Base-by-base conservation (phyloP, 2,888 invertebrate genomes). In the Crossocerus cetratus region DNA sequence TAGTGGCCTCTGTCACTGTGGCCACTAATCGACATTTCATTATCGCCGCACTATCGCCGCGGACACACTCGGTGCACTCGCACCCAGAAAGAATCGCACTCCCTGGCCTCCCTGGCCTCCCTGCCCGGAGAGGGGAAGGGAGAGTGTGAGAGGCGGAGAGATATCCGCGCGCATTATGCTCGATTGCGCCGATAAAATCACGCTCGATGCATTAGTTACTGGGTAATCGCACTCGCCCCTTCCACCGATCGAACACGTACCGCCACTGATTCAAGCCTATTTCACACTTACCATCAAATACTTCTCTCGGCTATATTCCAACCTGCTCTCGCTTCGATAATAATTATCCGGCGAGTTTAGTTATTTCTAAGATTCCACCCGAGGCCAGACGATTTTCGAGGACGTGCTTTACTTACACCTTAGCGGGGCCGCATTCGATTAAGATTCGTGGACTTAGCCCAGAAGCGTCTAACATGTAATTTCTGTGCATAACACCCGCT, bases 141-240 rank as follows among this genome's bases (percentile, higher is more conserved):
- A 32, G 32, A 32, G 32, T 8, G 32, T 0, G 32, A 32, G 32
- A 32, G 23, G 8, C 4, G 2, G 23, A 32, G 32, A 32, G 32
- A 76, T 63, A 77, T 77, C 69, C 65, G 67, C 59, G 62, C 53
- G 64, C 60, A 73, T 77, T 71, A 77, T 65, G 74, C 45, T 55
- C 77, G 77, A 77, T 77, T 77, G 77, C 74, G 63, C 58, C 61
- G 77, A 77, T 77, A 77, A 77, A 74, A 77, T 77, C 77, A 68
- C 55, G 53, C 42, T 21, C 70, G 70, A 74, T 68, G 65, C 77
- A 74, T 77, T 74, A 77, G 70, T 60, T 53, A 53, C 21, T 44
- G 22, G 64, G 53, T 72, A 69, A 68, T 72, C 56, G 59, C 45
- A 22, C 18, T 59, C 64, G 53, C 49, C 22, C 42, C 56, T 49